Conservation (phyloP, 2,797 vertebrate genomes). For the Ctenopoma kingsleyae region DNA sequence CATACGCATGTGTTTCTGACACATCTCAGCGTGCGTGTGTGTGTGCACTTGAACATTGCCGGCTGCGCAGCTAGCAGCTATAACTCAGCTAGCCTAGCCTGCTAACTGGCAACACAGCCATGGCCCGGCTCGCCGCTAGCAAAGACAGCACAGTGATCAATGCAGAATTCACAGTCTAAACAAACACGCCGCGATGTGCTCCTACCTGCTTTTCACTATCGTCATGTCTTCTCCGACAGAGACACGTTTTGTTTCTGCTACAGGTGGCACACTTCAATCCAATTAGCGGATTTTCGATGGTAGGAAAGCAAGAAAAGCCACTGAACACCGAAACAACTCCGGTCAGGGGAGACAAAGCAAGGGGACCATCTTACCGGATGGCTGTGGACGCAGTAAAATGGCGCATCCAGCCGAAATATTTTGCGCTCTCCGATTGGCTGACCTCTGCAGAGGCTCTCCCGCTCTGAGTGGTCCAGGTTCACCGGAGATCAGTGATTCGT, state of each 20-base stretch:
- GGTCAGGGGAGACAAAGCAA: slow-evolving; percentile 86
- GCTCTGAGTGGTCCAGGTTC: slow-evolving; percentile 42
- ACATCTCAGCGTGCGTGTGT: not conserved
- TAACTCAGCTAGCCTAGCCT: slow-evolving; percentile 46
- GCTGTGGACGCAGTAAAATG: slow-evolving; percentile 88
- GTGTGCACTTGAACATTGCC: slow-evolving; percentile 53
- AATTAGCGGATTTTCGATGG: slow-evolving; percentile 22
- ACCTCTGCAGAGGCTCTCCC: slow-evolving; percentile 12
- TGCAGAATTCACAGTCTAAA: slow-evolving; percentile 60
- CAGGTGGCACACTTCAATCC: not conserved
- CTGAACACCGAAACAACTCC: slow-evolving; percentile 69
- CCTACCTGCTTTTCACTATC: slow-evolving; percentile 86
- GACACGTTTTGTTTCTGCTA: slow-evolving; percentile 17
- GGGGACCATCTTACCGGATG: slow-evolving; percentile 90
- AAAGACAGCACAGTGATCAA: slow-evolving; percentile 52
- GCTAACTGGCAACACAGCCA: slow-evolving; percentile 49
- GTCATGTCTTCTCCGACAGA: slow-evolving; percentile 83
- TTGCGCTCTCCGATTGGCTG: slow-evolving; percentile 73
- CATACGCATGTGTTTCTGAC: not conserved
- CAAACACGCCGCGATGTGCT: slow-evolving; percentile 47
- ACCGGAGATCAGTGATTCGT: slow-evolving; percentile 36
- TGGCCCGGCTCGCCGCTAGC: slow-evolving; percentile 64
- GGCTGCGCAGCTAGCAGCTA: slow-evolving; percentile 64
- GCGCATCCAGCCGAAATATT: slow-evolving; percentile 82
- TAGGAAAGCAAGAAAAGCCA: slow-evolving; percentile 34